Evolutionary conservation across 2,888 invertebrate species (phyloP), one percentile per base, ranked within the genome.

Genomic region (Siphlonurus alternatus): DNA sequence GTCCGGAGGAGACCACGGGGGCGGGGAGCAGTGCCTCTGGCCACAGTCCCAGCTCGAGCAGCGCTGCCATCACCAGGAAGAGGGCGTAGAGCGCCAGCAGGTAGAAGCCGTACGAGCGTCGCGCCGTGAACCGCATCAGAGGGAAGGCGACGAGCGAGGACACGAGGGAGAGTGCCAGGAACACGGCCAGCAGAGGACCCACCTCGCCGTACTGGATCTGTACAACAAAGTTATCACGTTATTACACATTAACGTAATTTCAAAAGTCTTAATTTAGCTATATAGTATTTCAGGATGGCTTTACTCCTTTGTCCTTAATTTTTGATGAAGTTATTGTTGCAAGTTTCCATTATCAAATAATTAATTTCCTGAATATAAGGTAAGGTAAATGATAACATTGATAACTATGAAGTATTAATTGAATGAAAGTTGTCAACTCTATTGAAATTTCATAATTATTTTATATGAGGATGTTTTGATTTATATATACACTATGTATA

Each of bases 31-130:
- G 76, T 2, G 74, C 71, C 0, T 76, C 73, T 70, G 74, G 76
- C 65, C 76, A 73, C n/a, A 73, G 62, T 59, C 72, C 72, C 1
- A 76, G 69, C 70, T 82, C 82, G 59, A 77, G 77, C 19, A 82
- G 73, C 5, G 81, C 67, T 3, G 78, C 78, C n/a, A 78, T 72
- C 1, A 78, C 64, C 18, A 82, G 71, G 68, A 82, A 82, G 10
- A 75, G 66, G 1, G 74, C 69, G 68, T 83, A 83, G 2, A 81
- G 65, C 2, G 72, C 69, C 25, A 77, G 73, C 23, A 83, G 73
- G 61, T 75, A 74, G 56, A 75, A 72, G 1, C 80, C 81, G 68
- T 80, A 80, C 2, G 73, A 72, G n/a, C 74, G 72, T 23, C 78
- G 73, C 63, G 78, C 77, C 2, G 72, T 67, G 69, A 80, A 80